phyloP scores from a whole-genome alignment of 2,888 invertebrate genomes.

The Fragum sueziense region DNA sequence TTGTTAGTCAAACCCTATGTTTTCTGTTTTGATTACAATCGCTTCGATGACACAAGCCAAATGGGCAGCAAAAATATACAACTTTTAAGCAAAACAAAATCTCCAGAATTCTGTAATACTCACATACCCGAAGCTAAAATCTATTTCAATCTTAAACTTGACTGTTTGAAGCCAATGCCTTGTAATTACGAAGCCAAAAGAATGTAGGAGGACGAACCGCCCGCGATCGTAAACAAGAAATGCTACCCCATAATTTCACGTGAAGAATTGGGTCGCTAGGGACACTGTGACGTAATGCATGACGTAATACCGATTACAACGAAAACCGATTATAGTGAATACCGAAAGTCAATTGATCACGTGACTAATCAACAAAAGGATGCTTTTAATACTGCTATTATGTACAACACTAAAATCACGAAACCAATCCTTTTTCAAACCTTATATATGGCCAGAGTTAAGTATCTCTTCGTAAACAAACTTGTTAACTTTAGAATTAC shows the following conservation, averaged over 20 bases:
- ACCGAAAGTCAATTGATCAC: constrained; percentile 16
- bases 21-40: no score
- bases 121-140: no score
- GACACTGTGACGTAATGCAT: constrained; percentile 18
- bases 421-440: no score
- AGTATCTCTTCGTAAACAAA: no score
- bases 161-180: background rate
- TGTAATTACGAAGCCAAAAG: constrained; percentile 7
- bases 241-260: constrained; percentile 1
- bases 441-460: no score
- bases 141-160: background rate
- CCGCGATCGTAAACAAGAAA: constrained; percentile 3
- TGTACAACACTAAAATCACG: no score
- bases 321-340: constrained; percentile 6
- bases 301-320: constrained; percentile 10
- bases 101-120: no score
- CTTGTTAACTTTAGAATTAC: no score
- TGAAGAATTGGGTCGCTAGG: constrained; percentile 3
- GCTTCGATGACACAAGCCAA: no score
- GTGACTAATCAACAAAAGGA: constrained; percentile 12
- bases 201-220: background rate
- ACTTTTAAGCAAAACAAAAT: no score
- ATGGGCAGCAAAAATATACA: no score
- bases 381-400: background rate
- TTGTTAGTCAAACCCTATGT: no score